These are phyloP conservation scores for Geopemphigus sp. DNA, from an alignment of 1,140 invertebrate genomes.

Conservation along the genomic window DNA sequence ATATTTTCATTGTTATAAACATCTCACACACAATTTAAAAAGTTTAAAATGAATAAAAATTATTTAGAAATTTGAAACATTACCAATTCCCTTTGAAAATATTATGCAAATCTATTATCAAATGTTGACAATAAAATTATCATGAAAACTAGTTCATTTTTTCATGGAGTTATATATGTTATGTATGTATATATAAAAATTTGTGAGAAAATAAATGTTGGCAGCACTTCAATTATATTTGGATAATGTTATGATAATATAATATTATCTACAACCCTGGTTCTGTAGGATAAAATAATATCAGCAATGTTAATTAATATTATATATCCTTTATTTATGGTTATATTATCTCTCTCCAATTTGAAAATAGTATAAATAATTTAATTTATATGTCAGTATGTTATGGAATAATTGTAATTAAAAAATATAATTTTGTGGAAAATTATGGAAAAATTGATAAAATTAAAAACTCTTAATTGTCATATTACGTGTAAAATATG, in stretches of 20 bases:
- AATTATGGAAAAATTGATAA: conserved; percentile 60
- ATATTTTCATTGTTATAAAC: background rate
- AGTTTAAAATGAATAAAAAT: background rate
- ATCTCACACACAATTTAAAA: background rate
- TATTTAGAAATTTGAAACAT: too few species aligned
- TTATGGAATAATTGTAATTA: background rate
- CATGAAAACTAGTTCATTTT: conserved; percentile 2
- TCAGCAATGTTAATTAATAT: too few species aligned
- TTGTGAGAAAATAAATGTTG: conserved; percentile 13
- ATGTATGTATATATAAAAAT: too few species aligned
- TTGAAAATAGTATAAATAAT: background rate
- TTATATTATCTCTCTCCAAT: background rate
- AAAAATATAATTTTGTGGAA: background rate
- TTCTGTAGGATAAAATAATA: too few species aligned
- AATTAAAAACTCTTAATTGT: conserved; percentile 85
- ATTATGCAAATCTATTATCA: background rate
- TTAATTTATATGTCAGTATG: background rate
- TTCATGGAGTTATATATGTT: too few species aligned
- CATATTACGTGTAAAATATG: conserved; percentile 95
- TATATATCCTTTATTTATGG: background rate
- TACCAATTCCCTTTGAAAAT: background rate
- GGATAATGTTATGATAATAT: background rate
- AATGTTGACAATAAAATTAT: background rate
- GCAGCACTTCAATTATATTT: background rate
- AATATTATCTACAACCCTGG: background rate